phyloP scores from a whole-genome alignment of 1,140 invertebrate genomes.

The Bombus terrestris region DNA sequence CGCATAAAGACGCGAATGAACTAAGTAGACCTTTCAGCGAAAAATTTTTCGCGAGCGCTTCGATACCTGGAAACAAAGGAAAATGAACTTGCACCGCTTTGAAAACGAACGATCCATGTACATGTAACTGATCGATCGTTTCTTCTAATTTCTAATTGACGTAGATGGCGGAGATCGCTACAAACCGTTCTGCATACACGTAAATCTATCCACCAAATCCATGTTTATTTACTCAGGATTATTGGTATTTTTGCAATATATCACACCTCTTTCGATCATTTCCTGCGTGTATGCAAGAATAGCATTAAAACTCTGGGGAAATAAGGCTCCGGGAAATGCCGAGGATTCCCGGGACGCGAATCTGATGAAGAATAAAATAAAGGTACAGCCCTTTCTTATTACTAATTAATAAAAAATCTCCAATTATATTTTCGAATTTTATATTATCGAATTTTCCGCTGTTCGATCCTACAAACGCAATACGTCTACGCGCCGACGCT shows the following conservation, averaged over 20 bases:
- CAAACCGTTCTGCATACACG: constrained; percentile 85
- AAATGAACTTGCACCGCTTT: no score
- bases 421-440: no score
- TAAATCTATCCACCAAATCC: constrained; percentile 82
- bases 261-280: constrained; percentile 90
- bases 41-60: no score
- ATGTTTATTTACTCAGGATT: constrained; percentile 84
- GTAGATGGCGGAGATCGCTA: constrained; percentile 23
- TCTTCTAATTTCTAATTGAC: constrained; percentile 58
- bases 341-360: constrained; percentile 89
- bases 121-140: neutral
- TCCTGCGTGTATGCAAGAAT: constrained; percentile 91
- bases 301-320: constrained; percentile 89
- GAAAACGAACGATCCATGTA: no score
- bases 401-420: no score
- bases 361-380: constrained; percentile 88
- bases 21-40: no score
- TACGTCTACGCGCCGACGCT: no score
- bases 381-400: neutral
- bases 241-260: constrained; percentile 87
- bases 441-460: no score
- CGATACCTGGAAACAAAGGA: no score
- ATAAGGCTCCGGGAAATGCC: constrained; percentile 89
- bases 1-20: no score
- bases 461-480: no score